Conservation (phyloP, 2,797 vertebrate genomes). For the Pantherophis vulpinus region DNA sequence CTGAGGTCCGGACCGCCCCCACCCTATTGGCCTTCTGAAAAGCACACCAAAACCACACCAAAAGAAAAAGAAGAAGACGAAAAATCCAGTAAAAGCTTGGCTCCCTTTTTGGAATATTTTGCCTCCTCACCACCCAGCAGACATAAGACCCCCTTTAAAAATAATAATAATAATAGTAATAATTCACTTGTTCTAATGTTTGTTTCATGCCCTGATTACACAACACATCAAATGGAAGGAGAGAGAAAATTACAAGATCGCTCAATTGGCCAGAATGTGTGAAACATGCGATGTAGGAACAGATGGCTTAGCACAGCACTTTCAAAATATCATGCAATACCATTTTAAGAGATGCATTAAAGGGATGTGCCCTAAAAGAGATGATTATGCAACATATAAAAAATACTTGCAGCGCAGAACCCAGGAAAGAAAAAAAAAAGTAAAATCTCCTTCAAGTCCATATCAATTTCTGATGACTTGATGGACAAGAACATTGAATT, state of each 20-base stretch:
- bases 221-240: constrained; percentile 69
- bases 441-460: constrained; percentile 42
- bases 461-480: neutral
- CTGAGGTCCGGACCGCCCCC: too few relatives aligned
- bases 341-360: constrained; percentile 62
- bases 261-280: constrained; percentile 70
- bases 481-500: neutral
- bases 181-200: constrained; percentile 54
- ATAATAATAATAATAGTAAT: too few relatives aligned
- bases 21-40: too few relatives aligned
- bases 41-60: neutral
- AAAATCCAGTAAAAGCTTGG: neutral
- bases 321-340: constrained; percentile 67
- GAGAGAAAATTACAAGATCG: constrained; percentile 74
- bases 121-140: neutral
- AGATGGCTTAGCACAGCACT: constrained; percentile 73
- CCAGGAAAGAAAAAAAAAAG: constrained; percentile 5
- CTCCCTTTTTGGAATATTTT: neutral
- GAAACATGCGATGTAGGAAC: constrained; percentile 72
- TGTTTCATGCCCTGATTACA: constrained; percentile 67
- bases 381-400: constrained; percentile 64
- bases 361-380: neutral
- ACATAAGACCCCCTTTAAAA: neutral
- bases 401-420: constrained; percentile 51
- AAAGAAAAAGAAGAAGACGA: neutral